These are phyloP conservation scores for Pseudonaja textilis DNA, from an alignment of 2,113 vertebrate genomes.

Conservation along the genomic window DNA sequence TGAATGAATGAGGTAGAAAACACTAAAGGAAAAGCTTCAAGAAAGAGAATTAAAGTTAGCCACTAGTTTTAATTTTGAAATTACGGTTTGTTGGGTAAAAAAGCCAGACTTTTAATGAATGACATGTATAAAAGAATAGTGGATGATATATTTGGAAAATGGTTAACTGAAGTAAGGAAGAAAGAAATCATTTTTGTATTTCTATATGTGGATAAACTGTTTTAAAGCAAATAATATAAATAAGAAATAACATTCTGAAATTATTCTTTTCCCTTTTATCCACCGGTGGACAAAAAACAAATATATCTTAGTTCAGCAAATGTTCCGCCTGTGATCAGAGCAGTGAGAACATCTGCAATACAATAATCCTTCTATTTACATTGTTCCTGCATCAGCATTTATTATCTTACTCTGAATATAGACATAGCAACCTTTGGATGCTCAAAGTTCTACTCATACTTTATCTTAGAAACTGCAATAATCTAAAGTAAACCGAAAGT, in stretches of 20 bases:
- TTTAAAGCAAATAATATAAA: neutral
- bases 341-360: neutral
- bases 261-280: neutral
- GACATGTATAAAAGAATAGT: neutral
- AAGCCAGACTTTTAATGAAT: neutral
- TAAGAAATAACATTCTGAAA: neutral
- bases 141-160: neutral
- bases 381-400: neutral
- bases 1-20: constrained; percentile 83
- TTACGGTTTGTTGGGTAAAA: fast-evolving
- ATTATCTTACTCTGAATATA: neutral
- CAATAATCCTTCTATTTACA: neutral
- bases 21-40: constrained; percentile 84
- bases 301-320: neutral
- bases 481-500: neutral
- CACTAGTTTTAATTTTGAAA: neutral
- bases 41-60: constrained; percentile 21
- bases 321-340: neutral
- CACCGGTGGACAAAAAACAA: neutral
- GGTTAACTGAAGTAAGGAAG: neutral
- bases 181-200: neutral
- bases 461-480: neutral
- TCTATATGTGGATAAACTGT: neutral
- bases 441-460: neutral
- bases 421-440: neutral